These are phyloP conservation scores for Gobiocypris rarus DNA, from an alignment of 2,113 vertebrate genomes.

Conservation along the genomic window DNA sequence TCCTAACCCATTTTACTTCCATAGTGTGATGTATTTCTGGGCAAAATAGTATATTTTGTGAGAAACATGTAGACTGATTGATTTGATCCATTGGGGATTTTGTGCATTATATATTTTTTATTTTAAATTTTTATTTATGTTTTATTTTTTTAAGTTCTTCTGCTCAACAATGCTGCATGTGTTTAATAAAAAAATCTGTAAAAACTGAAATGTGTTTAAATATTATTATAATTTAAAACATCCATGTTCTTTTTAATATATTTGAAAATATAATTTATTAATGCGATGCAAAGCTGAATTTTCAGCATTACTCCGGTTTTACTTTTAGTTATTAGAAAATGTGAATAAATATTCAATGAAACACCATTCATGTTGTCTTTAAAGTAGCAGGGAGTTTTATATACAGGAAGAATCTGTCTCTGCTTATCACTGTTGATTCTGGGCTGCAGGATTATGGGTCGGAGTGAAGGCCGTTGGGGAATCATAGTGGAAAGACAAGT, in stretches of 20 bases:
- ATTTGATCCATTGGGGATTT: not conserved
- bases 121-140: too few relatives aligned
- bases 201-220: too few relatives aligned
- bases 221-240: too few relatives aligned
- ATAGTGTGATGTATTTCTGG: not conserved
- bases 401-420: slow-evolving; percentile 55
- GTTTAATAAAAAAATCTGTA: too few relatives aligned
- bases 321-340: too few relatives aligned
- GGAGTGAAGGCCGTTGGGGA: slow-evolving; percentile 8
- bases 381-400: slow-evolving; percentile 13
- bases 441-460: slow-evolving; percentile 51
- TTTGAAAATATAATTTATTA: too few relatives aligned
- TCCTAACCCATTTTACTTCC: not conserved
- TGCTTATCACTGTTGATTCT: slow-evolving; percentile 60
- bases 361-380: not conserved
- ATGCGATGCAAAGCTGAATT: too few relatives aligned
- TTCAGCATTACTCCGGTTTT: too few relatives aligned
- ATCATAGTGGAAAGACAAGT: slow-evolving; percentile 6
- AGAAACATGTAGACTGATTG: not conserved
- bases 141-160: too few relatives aligned
- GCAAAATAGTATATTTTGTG: not conserved
- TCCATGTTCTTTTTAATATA: too few relatives aligned
- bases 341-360: not conserved
- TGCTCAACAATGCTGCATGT: too few relatives aligned
- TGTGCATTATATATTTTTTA: too few relatives aligned